Percentiles rank a stretch among this genome's conserved stretches.
Conservation (phyloP, 2,888 invertebrate genomes). For the Polydesmus complanatus region DNA sequence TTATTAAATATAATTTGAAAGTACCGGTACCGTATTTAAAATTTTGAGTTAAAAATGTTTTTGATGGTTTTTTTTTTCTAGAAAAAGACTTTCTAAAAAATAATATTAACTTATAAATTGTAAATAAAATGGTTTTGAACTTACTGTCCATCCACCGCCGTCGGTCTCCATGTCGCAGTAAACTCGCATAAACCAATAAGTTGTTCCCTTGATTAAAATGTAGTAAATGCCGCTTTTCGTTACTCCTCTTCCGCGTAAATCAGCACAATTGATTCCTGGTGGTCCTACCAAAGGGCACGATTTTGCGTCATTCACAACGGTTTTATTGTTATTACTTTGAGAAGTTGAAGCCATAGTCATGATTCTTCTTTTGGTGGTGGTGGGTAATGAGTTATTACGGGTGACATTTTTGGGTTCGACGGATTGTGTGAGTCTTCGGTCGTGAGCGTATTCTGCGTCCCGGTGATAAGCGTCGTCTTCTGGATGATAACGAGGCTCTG, state of each 20-base stretch:
- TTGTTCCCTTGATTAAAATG: constrained; percentile 75
- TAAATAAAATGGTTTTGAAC: too few relatives aligned
- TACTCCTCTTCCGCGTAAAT: constrained; percentile 72
- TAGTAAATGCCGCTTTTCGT: constrained; percentile 76
- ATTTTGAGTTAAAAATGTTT: too few relatives aligned
- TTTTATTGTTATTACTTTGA: background rate
- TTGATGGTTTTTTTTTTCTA: too few relatives aligned
- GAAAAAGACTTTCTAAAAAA: too few relatives aligned
- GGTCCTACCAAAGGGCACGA: constrained; percentile 17
- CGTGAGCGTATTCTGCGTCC: constrained; percentile 8
- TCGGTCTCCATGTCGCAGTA: constrained; percentile 77
- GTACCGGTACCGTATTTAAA: too few relatives aligned
- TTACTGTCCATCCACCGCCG: constrained; percentile 88
- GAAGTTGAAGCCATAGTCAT: background rate
- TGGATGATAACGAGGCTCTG: constrained; percentile 1
- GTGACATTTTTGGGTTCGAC: constrained; percentile 45
- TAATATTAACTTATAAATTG: too few relatives aligned
- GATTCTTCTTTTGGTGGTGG: constrained; percentile 3
- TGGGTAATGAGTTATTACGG: background rate
- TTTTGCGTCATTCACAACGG: background rate
- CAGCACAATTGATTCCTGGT: constrained; percentile 67
- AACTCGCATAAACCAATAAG: constrained; percentile 84
- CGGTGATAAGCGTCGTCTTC: constrained; percentile 9
- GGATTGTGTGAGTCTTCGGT: constrained; percentile 36
- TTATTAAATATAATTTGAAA: too few relatives aligned